Base-by-base conservation (phyloP, 92 coral and sea anemone species). In the Desmophyllum pertusum region DNA sequence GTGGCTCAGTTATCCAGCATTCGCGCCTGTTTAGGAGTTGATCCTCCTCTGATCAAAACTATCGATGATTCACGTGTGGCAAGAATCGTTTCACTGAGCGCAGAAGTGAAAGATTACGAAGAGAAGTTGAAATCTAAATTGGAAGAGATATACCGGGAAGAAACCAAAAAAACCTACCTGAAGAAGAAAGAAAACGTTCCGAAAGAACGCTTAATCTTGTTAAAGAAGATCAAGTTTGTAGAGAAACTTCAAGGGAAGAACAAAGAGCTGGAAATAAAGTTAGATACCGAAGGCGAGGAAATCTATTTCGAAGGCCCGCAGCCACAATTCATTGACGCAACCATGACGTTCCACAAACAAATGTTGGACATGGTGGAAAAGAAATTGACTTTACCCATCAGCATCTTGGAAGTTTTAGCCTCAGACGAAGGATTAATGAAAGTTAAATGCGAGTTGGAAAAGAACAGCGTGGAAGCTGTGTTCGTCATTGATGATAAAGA, bases 301-400 rank as follows among this genome's bases (percentile, higher is more conserved):
- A 70, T 92, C 11, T 78, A 64, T 31, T 70, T 92, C 18, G 78
- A 87, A 42, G 95, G 98, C 17, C 94, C 94, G 10, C 88, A 81
- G 39, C 81, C 62, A 73, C 92, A 92, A 59, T 75, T 77, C 36
- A 57, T 41, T 17, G 89, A 89, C 9, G 92, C 93, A 13, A 86
- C 62, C 38, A 76, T 75, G 41, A 72, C 73, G 36, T 70, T 84
- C 76, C 62, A 79, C 18, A 85, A 76, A 37, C 80, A 80, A 48
- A 74, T 88, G 30, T 45, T 59, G 10, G 80, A 65, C 53, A 81
- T 92, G 90, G 79, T 88, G 30, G 83, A 77, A 18, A 85, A 87
- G 76, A 78, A 46, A 29, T 31, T 89, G 3, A 73, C 82, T 48
- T 61, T 83, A 9, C 45, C 88, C 0, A n/a, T 74, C 1, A 78